Conservation (phyloP, 2,797 vertebrate species). For the Spheniscus humboldti region DNA sequence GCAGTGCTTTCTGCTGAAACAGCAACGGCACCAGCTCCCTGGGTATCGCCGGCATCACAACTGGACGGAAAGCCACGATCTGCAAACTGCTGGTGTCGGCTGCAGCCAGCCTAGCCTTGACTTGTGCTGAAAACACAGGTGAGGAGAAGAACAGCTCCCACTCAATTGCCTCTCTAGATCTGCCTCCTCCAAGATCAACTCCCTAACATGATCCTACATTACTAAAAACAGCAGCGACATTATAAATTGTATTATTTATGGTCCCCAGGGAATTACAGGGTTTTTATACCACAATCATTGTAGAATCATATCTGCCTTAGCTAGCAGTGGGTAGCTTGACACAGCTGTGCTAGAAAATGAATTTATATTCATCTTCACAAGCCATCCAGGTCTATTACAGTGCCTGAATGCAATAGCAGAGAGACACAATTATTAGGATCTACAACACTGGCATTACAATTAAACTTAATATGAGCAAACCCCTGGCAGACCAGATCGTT, state of each 20-base stretch:
- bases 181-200: neutral
- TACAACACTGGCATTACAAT: neutral
- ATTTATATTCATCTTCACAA: constrained; percentile 40
- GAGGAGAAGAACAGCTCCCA: neutral
- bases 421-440: constrained; percentile 12
- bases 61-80: fast-evolving
- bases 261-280: neutral
- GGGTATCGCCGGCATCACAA: fast-evolving
- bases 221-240: neutral
- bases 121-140: neutral
- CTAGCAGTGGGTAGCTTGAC: neutral
- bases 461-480: neutral
- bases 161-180: neutral
- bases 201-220: neutral
- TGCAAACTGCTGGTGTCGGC: fast-evolving
- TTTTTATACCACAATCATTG: neutral
- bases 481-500: neutral
- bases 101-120: neutral
- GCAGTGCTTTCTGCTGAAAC: neutral
- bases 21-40: neutral
- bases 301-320: neutral
- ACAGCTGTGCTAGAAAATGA: constrained; percentile 25
- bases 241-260: neutral
- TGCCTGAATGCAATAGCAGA: constrained; percentile 5
- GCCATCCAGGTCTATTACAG: neutral